Evolutionary conservation across 2,113 vertebrate species (phyloP).

Genomic region (Triplophysa tibetana): DNA sequence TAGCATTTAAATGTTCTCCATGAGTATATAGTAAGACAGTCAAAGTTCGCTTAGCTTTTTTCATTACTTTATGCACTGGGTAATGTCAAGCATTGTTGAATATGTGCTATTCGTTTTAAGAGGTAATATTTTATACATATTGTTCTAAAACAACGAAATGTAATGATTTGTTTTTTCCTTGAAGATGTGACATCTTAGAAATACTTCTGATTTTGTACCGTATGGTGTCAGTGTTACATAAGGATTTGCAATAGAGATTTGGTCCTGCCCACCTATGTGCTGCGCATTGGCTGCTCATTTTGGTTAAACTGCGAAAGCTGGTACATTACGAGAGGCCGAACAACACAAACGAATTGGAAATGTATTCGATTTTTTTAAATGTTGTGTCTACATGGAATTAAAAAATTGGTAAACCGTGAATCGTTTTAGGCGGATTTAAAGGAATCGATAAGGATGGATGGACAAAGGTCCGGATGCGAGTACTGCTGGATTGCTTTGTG

Average conservation of each 20-base stretch:
- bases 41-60: no score
- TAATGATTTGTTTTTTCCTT: no score
- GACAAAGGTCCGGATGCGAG: conserved; percentile 34
- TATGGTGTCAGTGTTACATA: background rate
- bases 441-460: background rate
- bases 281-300: background rate
- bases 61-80: no score
- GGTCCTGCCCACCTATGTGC: background rate
- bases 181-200: no score
- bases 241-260: background rate
- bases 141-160: background rate
- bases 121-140: no score
- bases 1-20: no score
- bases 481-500: conserved; percentile 24
- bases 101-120: no score
- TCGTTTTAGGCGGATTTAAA: background rate
- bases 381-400: background rate
- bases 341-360: background rate
- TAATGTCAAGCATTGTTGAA: no score
- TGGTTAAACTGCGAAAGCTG: background rate
- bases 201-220: background rate
- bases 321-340: background rate
- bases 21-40: no score
- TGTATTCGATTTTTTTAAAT: background rate
- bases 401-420: background rate